Conservation (phyloP, 2,113 vertebrate species). For the Tenrec ecaudatus region DNA sequence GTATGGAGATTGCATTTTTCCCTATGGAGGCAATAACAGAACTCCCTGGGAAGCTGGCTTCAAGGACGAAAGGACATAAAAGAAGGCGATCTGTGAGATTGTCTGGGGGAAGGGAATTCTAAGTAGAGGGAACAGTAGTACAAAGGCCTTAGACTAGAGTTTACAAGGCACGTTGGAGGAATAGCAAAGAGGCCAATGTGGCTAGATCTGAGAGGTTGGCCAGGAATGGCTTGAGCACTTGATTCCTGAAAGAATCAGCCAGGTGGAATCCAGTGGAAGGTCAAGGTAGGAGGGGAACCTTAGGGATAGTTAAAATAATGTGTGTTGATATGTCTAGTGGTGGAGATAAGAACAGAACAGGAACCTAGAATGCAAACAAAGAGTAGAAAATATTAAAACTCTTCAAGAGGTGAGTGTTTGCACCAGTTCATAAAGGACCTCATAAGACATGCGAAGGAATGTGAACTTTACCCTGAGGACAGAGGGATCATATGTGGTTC, state of each 20-base stretch:
- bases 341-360: neutral
- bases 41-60: neutral
- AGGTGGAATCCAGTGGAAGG: neutral
- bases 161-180: neutral
- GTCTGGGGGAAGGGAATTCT: neutral
- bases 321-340: neutral
- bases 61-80: neutral
- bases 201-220: neutral
- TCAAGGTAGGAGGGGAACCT: neutral
- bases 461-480: neutral
- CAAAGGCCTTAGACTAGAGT: neutral
- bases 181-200: neutral
- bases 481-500: neutral
- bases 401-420: neutral
- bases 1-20: neutral
- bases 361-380: neutral
- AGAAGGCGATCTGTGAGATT: neutral
- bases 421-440: neutral
- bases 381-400: neutral
- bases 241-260: neutral
- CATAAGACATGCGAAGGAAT: neutral
- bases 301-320: neutral
- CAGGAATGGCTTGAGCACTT: neutral
- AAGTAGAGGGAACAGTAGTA: neutral
- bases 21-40: neutral